Evolutionary conservation across 2,797 vertebrate species (phyloP), one percentile per base, ranked within the genome.

Genomic region (Rhinella marina): DNA sequence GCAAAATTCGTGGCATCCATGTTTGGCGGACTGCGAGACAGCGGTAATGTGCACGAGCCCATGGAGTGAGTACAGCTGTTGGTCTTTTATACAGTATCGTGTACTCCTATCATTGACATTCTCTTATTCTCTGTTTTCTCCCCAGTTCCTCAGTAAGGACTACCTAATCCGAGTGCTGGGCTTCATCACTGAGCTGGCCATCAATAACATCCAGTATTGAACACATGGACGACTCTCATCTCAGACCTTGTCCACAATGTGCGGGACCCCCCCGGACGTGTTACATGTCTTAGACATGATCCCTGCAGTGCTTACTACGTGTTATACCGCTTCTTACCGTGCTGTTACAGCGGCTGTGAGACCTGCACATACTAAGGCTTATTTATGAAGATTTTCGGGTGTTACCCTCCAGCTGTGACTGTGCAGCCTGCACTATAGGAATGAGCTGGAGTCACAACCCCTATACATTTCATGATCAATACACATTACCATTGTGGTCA

Each of bases 181-280:
- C 25, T 94, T 99, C n/a, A 94, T 99, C 91, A 99, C 98, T 0
- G 98, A 99, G 92, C 91, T 96, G 21, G 95, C 95, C 7, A 81
- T 95, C 89, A 93, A 93, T 90, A 93, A 95, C 87, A 94, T 95
- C 88, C 91, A 95, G 70, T 95, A 16, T 88, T 81, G 90, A 83
- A 77, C 50, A 29, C 32, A 3, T 23, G 10, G 56, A 50, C 70
- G 32, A 61, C 70, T 50, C 21, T 7, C 14, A 27, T 27, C 41
- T 27, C 21, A 29, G 17, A 79, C 77, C 23, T 52, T 23, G 14
- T 29, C 77, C 54, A 1, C 52, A 16, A 29, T 29, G 13, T 59
- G 11, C 52, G 17, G 76, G 8, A 19, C 57, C 16, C 50, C 9
- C 13, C 9, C 12, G 16, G 8, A n/a, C 6, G 1, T 7, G 16